A percentile compares a stretch with the other conserved stretches of the same genome.
phyloP scores from a whole-genome alignment of 2,888 invertebrate genomes.

The Limnephilus lunatus region DNA sequence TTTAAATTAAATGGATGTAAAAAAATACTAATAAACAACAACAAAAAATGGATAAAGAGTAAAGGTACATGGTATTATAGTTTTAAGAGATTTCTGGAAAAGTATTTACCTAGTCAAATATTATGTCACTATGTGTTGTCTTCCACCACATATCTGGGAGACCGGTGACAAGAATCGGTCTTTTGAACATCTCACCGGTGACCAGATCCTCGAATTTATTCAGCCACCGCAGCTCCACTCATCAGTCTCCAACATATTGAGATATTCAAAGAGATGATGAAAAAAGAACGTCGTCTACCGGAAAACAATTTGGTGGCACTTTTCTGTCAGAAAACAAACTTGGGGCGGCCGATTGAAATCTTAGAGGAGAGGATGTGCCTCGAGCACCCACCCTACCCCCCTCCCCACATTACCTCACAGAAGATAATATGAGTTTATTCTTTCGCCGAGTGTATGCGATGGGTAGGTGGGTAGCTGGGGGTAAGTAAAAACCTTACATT shows the following conservation, averaged over 20 bases:
- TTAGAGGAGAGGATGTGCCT: constrained; percentile 29
- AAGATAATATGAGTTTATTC: constrained; percentile 65
- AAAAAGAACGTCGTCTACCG: constrained; percentile 60
- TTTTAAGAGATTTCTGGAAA: too few relatives aligned
- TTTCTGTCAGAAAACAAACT: constrained; percentile 64
- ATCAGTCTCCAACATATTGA: constrained; percentile 58
- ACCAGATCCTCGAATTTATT: not conserved
- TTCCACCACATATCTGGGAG: too few relatives aligned
- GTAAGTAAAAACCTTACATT: constrained; percentile 66
- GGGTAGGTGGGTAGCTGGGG: constrained; percentile 45
- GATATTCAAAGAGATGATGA: constrained; percentile 56
- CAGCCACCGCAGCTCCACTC: constrained; percentile 20
- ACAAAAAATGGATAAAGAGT: too few relatives aligned
- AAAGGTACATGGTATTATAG: too few relatives aligned
- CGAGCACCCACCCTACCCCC: not conserved
- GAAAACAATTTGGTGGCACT: constrained; percentile 65
- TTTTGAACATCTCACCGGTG: not conserved
- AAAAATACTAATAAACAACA: too few relatives aligned
- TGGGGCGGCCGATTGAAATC: constrained; percentile 62
- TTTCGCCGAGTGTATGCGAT: constrained; percentile 62
- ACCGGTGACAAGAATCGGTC: not conserved
- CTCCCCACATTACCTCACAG: constrained; percentile 6
- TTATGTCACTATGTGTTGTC: too few relatives aligned
- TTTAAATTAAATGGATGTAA: too few relatives aligned
- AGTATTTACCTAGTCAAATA: too few relatives aligned